phyloP scores from a whole-genome alignment of 1,140 invertebrate species.

The Linepithema humile region DNA sequence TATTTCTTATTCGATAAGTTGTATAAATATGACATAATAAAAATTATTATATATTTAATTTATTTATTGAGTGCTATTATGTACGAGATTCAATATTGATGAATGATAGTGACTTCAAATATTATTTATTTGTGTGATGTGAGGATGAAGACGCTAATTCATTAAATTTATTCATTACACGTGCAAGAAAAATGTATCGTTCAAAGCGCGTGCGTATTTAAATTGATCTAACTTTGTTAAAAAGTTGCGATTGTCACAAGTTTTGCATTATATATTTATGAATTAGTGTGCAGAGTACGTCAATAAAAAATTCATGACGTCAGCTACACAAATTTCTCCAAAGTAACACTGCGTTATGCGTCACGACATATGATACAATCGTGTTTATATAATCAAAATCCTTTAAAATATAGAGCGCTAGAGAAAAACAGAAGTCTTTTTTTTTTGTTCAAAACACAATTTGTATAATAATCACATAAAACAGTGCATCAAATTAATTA shows the following conservation, averaged over 20 bases:
- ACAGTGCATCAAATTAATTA: not conserved
- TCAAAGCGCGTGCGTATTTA: slow-evolving; percentile 1
- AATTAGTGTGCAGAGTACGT: slow-evolving; percentile 20
- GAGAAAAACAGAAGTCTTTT: not conserved
- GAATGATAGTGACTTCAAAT: not conserved
- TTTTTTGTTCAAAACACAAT: not conserved
- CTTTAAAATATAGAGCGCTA: slow-evolving; percentile 6
- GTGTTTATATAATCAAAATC: slow-evolving; percentile 28
- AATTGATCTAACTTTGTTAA: slow-evolving; percentile 13
- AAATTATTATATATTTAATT: slow-evolving; percentile 37
- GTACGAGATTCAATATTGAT: slow-evolving; percentile 7
- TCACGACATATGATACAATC: slow-evolving; percentile 17
- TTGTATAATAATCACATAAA: not conserved
- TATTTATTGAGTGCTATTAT: slow-evolving; percentile 13
- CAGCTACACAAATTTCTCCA: not conserved
- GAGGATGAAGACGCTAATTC: not conserved
- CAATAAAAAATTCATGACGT: slow-evolving; percentile 30
- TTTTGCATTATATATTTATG: not conserved
- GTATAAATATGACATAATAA: not conserved
- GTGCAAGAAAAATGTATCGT: not conserved
- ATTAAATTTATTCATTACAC: slow-evolving; percentile 4
- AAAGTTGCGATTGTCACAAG: slow-evolving; percentile 1
- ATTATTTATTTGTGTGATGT: slow-evolving; percentile 35
- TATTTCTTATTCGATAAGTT: not conserved
- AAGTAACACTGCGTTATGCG: not conserved